Conservation (phyloP, 2,797 vertebrate genomes). For the Tokudaia muenninki region DNA sequence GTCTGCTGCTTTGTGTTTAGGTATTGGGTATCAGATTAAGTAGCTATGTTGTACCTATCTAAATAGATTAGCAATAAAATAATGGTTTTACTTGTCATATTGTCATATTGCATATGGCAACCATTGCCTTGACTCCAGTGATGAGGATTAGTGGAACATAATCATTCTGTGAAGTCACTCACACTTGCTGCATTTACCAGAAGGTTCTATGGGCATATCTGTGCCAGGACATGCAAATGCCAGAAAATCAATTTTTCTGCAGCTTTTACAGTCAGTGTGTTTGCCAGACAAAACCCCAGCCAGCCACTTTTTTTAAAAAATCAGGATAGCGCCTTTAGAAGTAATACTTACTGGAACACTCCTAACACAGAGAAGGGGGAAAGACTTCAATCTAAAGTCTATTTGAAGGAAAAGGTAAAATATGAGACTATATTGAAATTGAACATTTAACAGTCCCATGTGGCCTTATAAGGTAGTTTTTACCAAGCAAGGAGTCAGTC, state of each 20-base stretch:
- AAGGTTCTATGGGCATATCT: constrained; percentile 65
- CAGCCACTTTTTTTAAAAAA: constrained; percentile 62
- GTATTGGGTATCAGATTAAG: constrained; percentile 17
- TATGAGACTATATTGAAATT: constrained; percentile 51
- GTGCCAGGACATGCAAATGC: constrained; percentile 45
- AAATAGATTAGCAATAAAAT: constrained; percentile 49
- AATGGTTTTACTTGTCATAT: not conserved
- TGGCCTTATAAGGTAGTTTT: constrained; percentile 6
- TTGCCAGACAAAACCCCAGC: constrained; percentile 77
- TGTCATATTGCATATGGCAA: constrained; percentile 34
- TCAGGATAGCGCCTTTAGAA: constrained; percentile 67
- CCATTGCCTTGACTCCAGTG: constrained; percentile 45
- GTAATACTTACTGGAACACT: constrained; percentile 70
- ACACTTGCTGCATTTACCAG: constrained; percentile 44
- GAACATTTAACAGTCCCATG: constrained; percentile 26
- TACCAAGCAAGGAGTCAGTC: constrained; percentile 1
- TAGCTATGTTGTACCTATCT: constrained; percentile 36
- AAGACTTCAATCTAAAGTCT: constrained; percentile 66
- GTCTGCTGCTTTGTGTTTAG: constrained; percentile 31
- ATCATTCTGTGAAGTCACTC: constrained; percentile 56
- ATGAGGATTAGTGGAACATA: constrained; percentile 49
- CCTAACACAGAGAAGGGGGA: constrained; percentile 66
- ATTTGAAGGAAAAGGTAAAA: constrained; percentile 62
- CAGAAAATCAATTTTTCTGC: constrained; percentile 79
- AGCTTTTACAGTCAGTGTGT: constrained; percentile 70